Evolutionary conservation across 1,140 invertebrate genomes (phyloP), one percentile per base, ranked within the genome.

Genomic region (Drosophila miranda): DNA sequence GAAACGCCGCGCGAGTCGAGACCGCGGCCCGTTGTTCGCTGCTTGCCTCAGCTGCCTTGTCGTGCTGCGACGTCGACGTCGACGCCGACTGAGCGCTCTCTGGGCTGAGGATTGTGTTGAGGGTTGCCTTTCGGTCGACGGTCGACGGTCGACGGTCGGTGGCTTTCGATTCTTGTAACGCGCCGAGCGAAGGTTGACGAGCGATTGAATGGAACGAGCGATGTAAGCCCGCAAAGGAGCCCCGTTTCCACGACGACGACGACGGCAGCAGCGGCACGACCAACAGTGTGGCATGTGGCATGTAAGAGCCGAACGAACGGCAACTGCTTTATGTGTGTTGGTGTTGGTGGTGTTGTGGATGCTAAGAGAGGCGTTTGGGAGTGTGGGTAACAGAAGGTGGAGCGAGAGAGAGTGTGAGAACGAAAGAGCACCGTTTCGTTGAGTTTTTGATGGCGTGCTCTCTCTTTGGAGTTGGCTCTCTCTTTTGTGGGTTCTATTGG

Each of bases 101-200:
- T 38, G 42, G 49, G 43, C 11, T 13, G 34, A 38, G 34, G 34
- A 38, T 4, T 46, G 30, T 14, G 16, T 46, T 57, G 30, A 46
- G 8, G 34, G 51, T 14, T 55, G 56, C 42, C 8, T 28, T 28
- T 6, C 28, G 8, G 30, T 30, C 8, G 23, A 23, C 28, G 28
- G 28, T 30, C 43, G 16, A 16, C 0, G 56, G 41, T 57, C 44
- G 14, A 34, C 60, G 41, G 61, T 70, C 57, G 34, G 48, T 64
- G 57, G 34, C 19, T 69, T 66, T 60, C 51, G 61, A 59, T 57
- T 79, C 53, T 79, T 84, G 81, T 80, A 84, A 86, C 81, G 78
- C 57, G 64, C 73, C 52, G 74, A 67, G 87, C 82, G 82, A 78
- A 81, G 78, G 78, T 86, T 76, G 74, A 78, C 63, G 78, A 87